Percentiles rank a stretch among this genome's conserved stretches.
These are phyloP conservation scores for Pseudois nayaur DNA, from an alignment of 2,113 vertebrate species.

Conservation along the genomic window DNA sequence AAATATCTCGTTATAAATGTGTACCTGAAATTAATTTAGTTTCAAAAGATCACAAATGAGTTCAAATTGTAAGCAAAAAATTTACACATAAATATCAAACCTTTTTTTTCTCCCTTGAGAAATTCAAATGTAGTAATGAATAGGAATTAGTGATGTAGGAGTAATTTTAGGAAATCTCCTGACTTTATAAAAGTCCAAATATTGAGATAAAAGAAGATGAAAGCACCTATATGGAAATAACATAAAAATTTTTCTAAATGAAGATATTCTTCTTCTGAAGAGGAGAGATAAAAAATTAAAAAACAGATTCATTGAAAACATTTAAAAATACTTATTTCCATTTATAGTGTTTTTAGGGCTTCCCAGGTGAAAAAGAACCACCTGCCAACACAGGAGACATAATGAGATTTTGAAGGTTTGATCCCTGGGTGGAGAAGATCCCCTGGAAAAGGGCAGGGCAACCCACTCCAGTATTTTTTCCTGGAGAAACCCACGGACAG, in stretches of 20 bases:
- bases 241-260: background rate
- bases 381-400: background rate
- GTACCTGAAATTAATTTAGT: background rate
- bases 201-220: background rate
- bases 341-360: background rate
- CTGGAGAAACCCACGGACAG: background rate
- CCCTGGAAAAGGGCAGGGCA: background rate
- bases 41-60: conserved; percentile 19
- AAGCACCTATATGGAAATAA: background rate
- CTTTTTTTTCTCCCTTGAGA: background rate
- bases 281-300: background rate
- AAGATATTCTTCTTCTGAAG: background rate
- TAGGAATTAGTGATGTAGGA: background rate
- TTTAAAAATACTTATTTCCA: conserved; percentile 8
- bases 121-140: background rate
- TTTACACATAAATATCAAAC: background rate
- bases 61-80: background rate
- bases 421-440: background rate
- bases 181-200: conserved; percentile 1
- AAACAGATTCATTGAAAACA: background rate
- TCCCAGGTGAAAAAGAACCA: background rate
- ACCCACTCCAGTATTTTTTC: background rate
- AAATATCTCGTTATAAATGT: conserved; percentile 36
- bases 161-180: background rate
- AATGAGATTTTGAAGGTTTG: background rate